These are phyloP conservation scores for Panulirus ornatus DNA, from an alignment of 1,140 invertebrate genomes.

Conservation along the genomic window DNA sequence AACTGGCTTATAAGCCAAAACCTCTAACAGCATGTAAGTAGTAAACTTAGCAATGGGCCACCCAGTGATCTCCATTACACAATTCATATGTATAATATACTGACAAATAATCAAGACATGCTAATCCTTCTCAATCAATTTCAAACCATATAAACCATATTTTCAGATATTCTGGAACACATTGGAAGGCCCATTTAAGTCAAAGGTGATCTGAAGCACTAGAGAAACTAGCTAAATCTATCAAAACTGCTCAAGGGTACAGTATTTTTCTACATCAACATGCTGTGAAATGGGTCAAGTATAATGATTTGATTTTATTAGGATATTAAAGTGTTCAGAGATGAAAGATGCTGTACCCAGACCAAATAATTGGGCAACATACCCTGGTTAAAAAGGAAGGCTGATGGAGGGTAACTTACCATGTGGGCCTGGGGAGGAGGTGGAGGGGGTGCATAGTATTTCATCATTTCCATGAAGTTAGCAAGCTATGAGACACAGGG, in stretches of 20 bases:
- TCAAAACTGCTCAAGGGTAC: neutral
- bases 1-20: neutral
- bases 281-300: neutral
- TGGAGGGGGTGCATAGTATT: slow-evolving; percentile 75
- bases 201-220: neutral
- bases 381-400: slow-evolving; percentile 3
- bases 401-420: slow-evolving; percentile 65
- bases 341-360: slow-evolving; percentile 41
- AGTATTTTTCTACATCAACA: neutral
- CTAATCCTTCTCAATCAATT: neutral
- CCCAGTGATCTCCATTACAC: neutral
- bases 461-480: slow-evolving; percentile 75
- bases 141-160: neutral
- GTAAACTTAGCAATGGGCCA: neutral
- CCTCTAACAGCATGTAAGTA: neutral
- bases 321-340: neutral
- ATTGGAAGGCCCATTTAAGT: neutral
- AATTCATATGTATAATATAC: neutral
- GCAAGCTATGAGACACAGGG: slow-evolving; percentile 72
- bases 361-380: neutral
- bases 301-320: neutral
- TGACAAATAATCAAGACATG: neutral
- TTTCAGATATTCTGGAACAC: neutral
- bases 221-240: neutral
- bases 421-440: slow-evolving; percentile 73